Base-by-base conservation (phyloP, 1,140 invertebrate species). In the Drosophila pachea region DNA sequence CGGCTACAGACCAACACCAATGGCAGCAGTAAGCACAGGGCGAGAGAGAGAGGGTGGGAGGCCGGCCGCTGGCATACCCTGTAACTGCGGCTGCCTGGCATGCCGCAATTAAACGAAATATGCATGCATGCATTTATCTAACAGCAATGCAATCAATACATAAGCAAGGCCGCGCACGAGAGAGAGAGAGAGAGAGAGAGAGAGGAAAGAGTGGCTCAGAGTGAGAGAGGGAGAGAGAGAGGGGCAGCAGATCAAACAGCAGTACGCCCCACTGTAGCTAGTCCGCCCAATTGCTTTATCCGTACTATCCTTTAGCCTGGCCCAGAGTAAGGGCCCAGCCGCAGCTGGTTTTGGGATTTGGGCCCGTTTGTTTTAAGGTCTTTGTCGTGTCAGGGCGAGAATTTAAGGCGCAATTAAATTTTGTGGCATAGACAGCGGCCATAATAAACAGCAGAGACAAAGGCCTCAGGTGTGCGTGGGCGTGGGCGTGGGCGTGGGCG, bases 371-470 rank as follows among this genome's bases (percentile, higher is more conserved):
- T 47, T 54, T 68, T 62, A 62, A 62, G 48, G 59, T 53, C 49
- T 54, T 54, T 62, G 33, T 22, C 49, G 14, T 54, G 61, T 56
- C 61, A 58, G 38, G 58, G 36, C 35, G 36, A 48, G 47, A 65
- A 66, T 66, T 66, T 65, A 70, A 70, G 29, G 68, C 68, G 40
- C 68, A 70, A 70, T 70, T 70, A 70, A 66, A 56, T 70, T 70
- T 69, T 65, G 67, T 55, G 61, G 52, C 61, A 65, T 63, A 63
- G 66, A 54, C 50, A 47, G 59, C 43, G 35, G 50, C 38, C 59
- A 40, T 64, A 69, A 69, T 69, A 69, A 69, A 69, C 67, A 65
- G 50, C 45, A 9, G 35, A 33, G 4, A 12, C 36, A 22, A 0
- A 22, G 60, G 59, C 48, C 7, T 22, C 54, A 59, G 56, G 48